Percentiles rank a stretch among this genome's conserved stretches.
Conservation (phyloP, 1,140 invertebrate genomes). For the Drosophila micromelanica region DNA sequence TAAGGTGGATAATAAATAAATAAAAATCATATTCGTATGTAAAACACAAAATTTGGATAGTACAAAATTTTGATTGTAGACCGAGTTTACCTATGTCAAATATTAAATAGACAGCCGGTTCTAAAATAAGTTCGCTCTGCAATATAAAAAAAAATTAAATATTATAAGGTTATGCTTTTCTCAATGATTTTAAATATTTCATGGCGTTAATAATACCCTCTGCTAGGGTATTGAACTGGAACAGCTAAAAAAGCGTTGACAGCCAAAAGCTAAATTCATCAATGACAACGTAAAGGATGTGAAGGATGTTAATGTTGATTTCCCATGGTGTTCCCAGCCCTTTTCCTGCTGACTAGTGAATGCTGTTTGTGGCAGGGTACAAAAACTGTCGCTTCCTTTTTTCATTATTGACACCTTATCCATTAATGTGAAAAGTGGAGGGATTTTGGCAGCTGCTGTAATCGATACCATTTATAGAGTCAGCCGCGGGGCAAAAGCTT, state of each 20-base stretch:
- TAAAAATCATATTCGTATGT: too few relatives aligned
- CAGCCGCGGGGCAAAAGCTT: constrained; percentile 1
- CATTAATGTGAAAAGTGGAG: constrained; percentile 19
- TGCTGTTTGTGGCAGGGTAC: constrained; percentile 11
- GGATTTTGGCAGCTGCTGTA: constrained; percentile 7
- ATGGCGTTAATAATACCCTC: background rate
- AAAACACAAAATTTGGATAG: too few relatives aligned
- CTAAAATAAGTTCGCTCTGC: too few relatives aligned
- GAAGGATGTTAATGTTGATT: constrained; percentile 33
- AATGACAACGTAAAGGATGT: constrained; percentile 56
- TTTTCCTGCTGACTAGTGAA: constrained; percentile 1
- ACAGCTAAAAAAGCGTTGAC: constrained; percentile 25
- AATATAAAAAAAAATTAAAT: too few relatives aligned
- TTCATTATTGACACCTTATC: constrained; percentile 31
- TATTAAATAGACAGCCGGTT: too few relatives aligned
- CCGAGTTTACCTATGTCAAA: too few relatives aligned
- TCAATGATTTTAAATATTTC: constrained; percentile 1
- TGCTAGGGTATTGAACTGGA: constrained; percentile 4
- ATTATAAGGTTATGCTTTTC: background rate
- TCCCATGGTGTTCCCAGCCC: background rate
- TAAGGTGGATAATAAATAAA: background rate
- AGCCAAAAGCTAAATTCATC: constrained; percentile 61
- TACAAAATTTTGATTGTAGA: too few relatives aligned
- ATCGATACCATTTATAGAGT: constrained; percentile 37
- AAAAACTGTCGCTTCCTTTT: constrained; percentile 9